A percentile compares a stretch with the other conserved stretches of the same genome.
phyloP scores from a whole-genome alignment of 2,113 vertebrate genomes.

The Pyrgilauda ruficollis region DNA sequence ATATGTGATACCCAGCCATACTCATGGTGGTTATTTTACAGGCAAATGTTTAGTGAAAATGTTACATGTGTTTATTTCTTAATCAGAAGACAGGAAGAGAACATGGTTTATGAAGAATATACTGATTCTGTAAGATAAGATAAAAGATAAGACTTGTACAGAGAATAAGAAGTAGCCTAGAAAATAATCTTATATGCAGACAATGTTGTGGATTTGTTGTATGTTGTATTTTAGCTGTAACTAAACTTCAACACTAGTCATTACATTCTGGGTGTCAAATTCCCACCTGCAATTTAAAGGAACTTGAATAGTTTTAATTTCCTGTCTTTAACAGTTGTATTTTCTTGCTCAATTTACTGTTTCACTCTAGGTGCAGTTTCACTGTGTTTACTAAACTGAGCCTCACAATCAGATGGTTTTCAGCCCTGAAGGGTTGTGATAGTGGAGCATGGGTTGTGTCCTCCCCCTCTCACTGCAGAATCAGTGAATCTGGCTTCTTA shows the following conservation, averaged over 20 bases:
- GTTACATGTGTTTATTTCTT: background rate
- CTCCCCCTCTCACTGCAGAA: background rate
- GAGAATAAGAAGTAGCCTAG: background rate
- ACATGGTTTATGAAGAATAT: background rate
- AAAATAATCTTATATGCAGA: background rate
- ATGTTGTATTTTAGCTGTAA: background rate
- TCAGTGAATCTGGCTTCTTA: background rate
- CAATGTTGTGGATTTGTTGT: background rate
- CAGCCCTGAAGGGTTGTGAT: background rate
- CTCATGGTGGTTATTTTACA: background rate
- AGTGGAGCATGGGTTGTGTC: background rate
- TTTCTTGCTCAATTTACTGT: background rate
- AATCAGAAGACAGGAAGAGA: background rate
- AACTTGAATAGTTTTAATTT: background rate
- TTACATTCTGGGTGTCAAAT: background rate
- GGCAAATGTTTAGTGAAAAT: background rate
- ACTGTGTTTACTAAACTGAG: background rate
- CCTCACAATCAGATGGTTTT: background rate
- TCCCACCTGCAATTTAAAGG: background rate
- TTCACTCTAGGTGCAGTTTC: background rate
- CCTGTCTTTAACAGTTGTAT: background rate
- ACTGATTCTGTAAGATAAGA: background rate
- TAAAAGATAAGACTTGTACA: background rate
- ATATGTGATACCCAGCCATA: background rate
- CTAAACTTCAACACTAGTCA: background rate